Base-by-base conservation (phyloP, 2,888 invertebrate genomes). In the Adineta ricciae region DNA sequence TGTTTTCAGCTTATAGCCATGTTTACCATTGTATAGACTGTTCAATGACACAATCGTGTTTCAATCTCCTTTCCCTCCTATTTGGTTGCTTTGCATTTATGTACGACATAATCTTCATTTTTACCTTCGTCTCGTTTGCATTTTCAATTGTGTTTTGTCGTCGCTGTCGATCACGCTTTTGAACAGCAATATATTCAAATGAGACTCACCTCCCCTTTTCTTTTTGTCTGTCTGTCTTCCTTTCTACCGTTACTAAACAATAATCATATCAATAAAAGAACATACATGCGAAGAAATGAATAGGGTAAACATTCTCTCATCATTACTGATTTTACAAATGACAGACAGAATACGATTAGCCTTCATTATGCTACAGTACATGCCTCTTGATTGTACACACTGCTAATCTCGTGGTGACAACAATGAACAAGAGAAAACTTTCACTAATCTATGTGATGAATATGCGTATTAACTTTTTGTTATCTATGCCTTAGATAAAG, bases 181-280 rank as follows among this genome's bases (percentile, higher is more conserved):
- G 16, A 32, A 27, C 64, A 64, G 19, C 64, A 64, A 27, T 64
- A 64, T 64, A 64, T 64, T 64, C 32, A 64, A 64, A 64, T 64
- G 64, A 64, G 32, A 32, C 64, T 64, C 64, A 19, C 19, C 64
- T 19, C 64, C 64, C n/a, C 32, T 19, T 32, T 46, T 46, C 46
- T 46, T 46, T 46, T 11, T 46, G 46, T 46, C 46, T 46, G 46
- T 32, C 27, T 7, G n/a, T n/a, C n/a, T 64, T 64, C 3, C 21
- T 21, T 64, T n/a, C 4, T 64, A 36, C 64, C 32, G 32, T 27
- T 36, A 64, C 32, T 14, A 64, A 64, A 64, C 32, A 64, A 64
- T 64, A 64, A 64, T 64, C 64, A 64, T 64, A 64, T 64, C 64
- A 64, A 64, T 64, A 32, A 36, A 64, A 36, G 64, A 64, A 64